phyloP scores from a whole-genome alignment of 2,113 vertebrate genomes.

The Plectropomus leopardus region DNA sequence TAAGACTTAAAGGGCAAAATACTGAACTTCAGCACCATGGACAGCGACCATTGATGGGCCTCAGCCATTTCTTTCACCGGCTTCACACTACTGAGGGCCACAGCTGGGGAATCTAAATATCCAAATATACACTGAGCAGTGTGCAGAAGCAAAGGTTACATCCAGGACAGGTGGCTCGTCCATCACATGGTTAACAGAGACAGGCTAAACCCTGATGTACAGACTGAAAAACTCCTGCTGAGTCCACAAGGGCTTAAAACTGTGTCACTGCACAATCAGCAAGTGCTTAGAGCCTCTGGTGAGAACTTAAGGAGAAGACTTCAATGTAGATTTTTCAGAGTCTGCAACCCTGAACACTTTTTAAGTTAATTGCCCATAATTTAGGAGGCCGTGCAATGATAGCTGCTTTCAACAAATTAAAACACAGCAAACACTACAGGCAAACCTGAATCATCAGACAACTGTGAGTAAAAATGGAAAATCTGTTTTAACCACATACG shows the following conservation, averaged over 20 bases:
- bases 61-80: background rate
- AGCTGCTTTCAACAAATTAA: background rate
- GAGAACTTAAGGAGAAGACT: conserved; percentile 8
- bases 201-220: conserved; percentile 13
- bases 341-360: background rate
- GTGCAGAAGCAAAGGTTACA: background rate
- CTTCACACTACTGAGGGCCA: background rate
- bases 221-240: conserved; percentile 22
- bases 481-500: background rate
- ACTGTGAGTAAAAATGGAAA: background rate
- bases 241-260: conserved; percentile 33
- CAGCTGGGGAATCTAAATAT: background rate
- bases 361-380: background rate
- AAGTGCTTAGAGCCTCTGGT: background rate
- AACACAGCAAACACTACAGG: background rate
- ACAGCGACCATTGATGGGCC: background rate
- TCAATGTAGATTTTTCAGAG: conserved; percentile 6
- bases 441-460: background rate
- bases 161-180: background rate
- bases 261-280: conserved; percentile 28
- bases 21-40: conserved; percentile 30
- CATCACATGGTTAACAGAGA: background rate
- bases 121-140: background rate
- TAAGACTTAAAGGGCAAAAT: background rate
- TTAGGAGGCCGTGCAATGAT: background rate